phyloP scores from a whole-genome alignment of 2,113 vertebrate genomes.

The Geococcyx californianus region DNA sequence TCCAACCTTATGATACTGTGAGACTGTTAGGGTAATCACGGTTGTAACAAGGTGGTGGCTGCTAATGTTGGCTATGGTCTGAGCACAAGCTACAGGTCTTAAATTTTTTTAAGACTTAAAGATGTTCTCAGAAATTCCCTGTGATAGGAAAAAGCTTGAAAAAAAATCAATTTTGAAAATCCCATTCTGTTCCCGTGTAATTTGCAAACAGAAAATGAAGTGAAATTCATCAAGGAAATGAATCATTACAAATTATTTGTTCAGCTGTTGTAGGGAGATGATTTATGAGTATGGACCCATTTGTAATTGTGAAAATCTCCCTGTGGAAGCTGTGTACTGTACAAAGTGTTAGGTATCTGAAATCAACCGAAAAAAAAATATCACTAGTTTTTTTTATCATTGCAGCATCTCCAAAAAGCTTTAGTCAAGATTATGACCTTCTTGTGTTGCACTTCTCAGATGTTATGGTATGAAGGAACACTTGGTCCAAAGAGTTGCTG shows the following conservation, averaged over 20 bases:
- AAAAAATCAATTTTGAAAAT: slow-evolving; percentile 29
- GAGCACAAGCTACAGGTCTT: not conserved
- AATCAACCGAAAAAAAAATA: not conserved
- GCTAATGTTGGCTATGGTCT: not conserved
- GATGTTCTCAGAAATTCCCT: not conserved
- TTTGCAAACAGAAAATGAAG: slow-evolving; percentile 42
- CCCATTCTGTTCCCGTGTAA: not conserved
- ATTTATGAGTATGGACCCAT: slow-evolving; percentile 31
- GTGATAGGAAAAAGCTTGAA: not conserved
- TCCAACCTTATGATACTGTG: too few species aligned
- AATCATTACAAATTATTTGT: slow-evolving; percentile 48
- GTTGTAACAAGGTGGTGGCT: not conserved
- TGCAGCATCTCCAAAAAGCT: not conserved
- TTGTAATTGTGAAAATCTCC: slow-evolving; percentile 41
- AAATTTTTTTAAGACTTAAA: not conserved
- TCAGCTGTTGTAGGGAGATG: slow-evolving; percentile 10
- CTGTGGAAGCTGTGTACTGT: not conserved
- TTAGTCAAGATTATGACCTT: not conserved
- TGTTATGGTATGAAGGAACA: not conserved
- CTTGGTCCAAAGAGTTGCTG: not conserved
- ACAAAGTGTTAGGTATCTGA: not conserved
- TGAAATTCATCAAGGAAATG: slow-evolving; percentile 52
- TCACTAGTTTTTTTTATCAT: not conserved
- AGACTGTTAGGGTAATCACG: accelerated
- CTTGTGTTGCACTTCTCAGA: not conserved